These are phyloP conservation scores for Phalangium opilio DNA, from an alignment of 2,888 invertebrate species.

Conservation along the genomic window DNA sequence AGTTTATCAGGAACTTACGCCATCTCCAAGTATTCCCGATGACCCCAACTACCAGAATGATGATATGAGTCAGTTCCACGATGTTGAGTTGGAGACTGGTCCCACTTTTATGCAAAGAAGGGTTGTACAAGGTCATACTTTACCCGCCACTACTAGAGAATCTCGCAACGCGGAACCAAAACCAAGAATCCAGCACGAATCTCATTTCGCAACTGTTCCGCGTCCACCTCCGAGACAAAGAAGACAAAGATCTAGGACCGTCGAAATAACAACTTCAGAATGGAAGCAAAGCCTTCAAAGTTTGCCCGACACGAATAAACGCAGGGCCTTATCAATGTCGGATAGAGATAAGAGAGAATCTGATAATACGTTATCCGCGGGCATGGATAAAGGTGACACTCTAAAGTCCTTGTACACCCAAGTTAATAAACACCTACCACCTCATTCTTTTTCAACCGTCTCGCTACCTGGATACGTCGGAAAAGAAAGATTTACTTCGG, in stretches of 20 bases:
- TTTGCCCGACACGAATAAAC: constrained; percentile 5
- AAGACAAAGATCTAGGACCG: constrained; percentile 12
- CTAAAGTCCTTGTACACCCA: constrained; percentile 13
- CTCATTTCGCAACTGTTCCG: neutral
- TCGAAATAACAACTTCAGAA: constrained; percentile 10
- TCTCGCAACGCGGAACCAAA: too few species aligned
- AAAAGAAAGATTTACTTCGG: neutral
- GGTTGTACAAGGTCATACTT: too few species aligned
- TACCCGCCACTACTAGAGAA: too few species aligned
- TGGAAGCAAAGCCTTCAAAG: neutral
- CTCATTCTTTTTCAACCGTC: constrained; percentile 1
- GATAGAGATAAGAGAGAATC: constrained; percentile 12
- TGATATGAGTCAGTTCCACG: too few species aligned
- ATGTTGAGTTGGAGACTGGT: too few species aligned
- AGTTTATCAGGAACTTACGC: too few species aligned
- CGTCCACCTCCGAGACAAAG: constrained; percentile 4
- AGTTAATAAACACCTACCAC: constrained; percentile 11
- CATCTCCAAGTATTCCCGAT: too few species aligned
- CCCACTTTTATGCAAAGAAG: too few species aligned
- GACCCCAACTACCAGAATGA: too few species aligned
- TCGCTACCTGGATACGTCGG: neutral
- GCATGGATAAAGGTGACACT: constrained; percentile 3
- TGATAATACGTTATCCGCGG: neutral
- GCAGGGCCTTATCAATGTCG: constrained; percentile 17
- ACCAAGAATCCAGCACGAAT: too few species aligned